phyloP scores from a whole-genome alignment of 2,797 vertebrate species.

The Melanogrammus aeglefinus region DNA sequence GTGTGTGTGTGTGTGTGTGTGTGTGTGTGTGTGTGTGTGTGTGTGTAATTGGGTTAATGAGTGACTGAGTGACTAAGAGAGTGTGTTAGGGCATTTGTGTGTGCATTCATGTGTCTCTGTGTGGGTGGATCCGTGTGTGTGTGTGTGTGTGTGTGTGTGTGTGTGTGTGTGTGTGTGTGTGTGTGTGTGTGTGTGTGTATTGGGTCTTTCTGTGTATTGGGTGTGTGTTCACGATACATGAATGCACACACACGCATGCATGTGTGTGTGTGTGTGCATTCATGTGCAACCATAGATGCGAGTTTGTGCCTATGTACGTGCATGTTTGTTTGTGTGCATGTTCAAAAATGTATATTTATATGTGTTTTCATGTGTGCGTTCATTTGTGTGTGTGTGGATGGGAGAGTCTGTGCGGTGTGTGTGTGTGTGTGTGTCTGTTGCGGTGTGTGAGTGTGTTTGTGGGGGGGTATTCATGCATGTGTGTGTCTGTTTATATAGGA shows the following conservation, averaged over 20 bases:
- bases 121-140: too few species aligned
- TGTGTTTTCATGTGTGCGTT: not conserved
- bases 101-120: slow-evolving; percentile 45
- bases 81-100: slow-evolving; percentile 57
- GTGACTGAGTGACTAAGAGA: slow-evolving; percentile 6
- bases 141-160: too few species aligned
- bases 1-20: too few species aligned
- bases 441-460: slow-evolving; percentile 4
- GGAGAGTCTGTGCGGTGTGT: not conserved
- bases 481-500: not conserved
- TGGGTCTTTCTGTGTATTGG: too few species aligned
- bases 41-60: slow-evolving; percentile 31
- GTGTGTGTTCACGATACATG: too few species aligned
- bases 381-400: not conserved
- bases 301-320: not conserved
- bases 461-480: not conserved
- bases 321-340: not conserved
- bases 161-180: slow-evolving; percentile 35
- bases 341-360: slow-evolving; percentile 5
- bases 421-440: slow-evolving; percentile 2
- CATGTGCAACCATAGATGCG: not conserved
- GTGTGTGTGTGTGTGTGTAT: too few species aligned
- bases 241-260: too few species aligned
- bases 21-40: slow-evolving; percentile 1
- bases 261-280: not conserved